phyloP scores from a whole-genome alignment of 1,140 invertebrate genomes.

The Sinella curviseta region DNA sequence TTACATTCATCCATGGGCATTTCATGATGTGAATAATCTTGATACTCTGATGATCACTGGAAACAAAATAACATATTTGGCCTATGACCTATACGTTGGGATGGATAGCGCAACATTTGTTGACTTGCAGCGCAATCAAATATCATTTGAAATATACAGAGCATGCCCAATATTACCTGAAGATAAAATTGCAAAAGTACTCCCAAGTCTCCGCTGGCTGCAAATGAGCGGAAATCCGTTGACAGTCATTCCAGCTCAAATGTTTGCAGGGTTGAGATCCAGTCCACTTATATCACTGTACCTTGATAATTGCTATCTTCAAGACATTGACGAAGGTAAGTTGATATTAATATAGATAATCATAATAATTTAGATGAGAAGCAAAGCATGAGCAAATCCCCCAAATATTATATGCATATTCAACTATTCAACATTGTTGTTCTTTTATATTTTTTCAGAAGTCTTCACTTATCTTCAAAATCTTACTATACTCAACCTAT shows the following conservation, averaged over 20 bases:
- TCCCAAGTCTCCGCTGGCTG: constrained; percentile 18
- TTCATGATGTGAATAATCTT: not conserved
- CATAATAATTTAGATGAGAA: no score
- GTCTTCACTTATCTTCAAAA: constrained; percentile 28
- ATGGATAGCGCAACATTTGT: not conserved
- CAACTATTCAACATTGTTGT: no score
- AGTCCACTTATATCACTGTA: constrained; percentile 27
- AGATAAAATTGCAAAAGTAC: constrained; percentile 9
- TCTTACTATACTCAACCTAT: constrained; percentile 31
- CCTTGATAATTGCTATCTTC: constrained; percentile 28
- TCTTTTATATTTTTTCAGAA: constrained; percentile 29
- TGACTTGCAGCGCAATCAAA: not conserved
- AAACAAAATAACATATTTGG: not conserved
- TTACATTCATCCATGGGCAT: constrained; percentile 1
- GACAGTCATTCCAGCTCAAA: constrained; percentile 32
- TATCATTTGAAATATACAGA: constrained; percentile 1
- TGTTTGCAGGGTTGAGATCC: constrained; percentile 27
- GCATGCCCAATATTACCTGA: constrained; percentile 1
- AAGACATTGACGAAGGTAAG: constrained; percentile 36
- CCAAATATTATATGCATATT: constrained; percentile 1
- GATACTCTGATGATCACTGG: not conserved
- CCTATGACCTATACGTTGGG: constrained; percentile 11
- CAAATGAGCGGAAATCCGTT: constrained; percentile 36
- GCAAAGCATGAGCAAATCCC: not conserved
- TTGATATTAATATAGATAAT: not conserved